A percentile compares a stretch with the other conserved stretches of the same genome.
Conservation (phyloP, 1,140 invertebrate genomes). For the Parasteatoda tepidariorum region DNA sequence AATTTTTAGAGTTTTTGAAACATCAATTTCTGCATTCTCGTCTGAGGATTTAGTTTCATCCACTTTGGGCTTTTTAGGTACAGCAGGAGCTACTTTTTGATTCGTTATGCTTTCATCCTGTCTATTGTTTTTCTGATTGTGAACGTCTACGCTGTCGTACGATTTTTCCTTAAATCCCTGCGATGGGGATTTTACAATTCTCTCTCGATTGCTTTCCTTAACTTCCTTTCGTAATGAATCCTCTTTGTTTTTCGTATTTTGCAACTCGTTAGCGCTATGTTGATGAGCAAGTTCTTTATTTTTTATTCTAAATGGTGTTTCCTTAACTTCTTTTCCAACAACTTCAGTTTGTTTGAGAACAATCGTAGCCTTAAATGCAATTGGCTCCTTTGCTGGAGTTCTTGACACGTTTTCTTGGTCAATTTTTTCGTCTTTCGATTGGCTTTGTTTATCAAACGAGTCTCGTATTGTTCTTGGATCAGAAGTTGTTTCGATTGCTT, state of each 20-base stretch:
- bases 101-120: not conserved
- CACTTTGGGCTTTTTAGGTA: slow-evolving; percentile 40
- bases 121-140: not conserved
- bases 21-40: not conserved
- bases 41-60: slow-evolving; percentile 11
- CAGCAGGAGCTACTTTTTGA: slow-evolving; percentile 48
- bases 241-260: slow-evolving; percentile 41
- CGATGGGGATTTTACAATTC: slow-evolving; percentile 40
- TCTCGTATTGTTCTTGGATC: slow-evolving; percentile 27
- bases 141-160: not conserved
- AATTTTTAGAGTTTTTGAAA: slow-evolving; percentile 1
- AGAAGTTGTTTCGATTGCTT: slow-evolving; percentile 5
- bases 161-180: slow-evolving; percentile 36
- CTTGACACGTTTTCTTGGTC: not conserved
- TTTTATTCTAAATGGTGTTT: slow-evolving; percentile 41
- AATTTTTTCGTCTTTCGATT: slow-evolving; percentile 1
- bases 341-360: slow-evolving; percentile 53
- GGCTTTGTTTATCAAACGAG: slow-evolving; percentile 33
- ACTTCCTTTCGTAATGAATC: slow-evolving; percentile 1
- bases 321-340: slow-evolving; percentile 19
- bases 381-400: slow-evolving; percentile 29
- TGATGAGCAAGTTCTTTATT: slow-evolving; percentile 54
- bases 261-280: slow-evolving; percentile 46
- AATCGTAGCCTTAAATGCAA: slow-evolving; percentile 54
- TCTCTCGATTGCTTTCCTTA: slow-evolving; percentile 17